phyloP scores from a whole-genome alignment of 2,888 invertebrate genomes.

The Diarsia rubi region DNA sequence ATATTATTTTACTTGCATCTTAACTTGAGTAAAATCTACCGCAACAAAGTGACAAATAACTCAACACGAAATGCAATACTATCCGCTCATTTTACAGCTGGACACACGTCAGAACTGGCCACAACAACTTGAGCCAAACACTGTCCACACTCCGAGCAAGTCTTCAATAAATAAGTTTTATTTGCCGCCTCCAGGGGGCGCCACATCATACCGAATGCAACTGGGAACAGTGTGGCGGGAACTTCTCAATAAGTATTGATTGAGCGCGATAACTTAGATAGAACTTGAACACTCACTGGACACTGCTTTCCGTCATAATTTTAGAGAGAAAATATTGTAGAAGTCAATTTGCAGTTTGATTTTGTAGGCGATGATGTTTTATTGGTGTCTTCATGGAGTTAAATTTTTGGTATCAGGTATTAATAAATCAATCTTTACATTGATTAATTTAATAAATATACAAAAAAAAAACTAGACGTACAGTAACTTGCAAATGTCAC shows the following conservation, averaged over 20 bases:
- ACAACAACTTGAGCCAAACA: slow-evolving; percentile 34
- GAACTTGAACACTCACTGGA: slow-evolving; percentile 63
- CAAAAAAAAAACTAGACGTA: no score
- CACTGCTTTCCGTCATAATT: slow-evolving; percentile 64
- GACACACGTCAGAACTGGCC: slow-evolving; percentile 44
- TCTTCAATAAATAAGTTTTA: slow-evolving; percentile 64
- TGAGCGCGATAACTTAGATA: slow-evolving; percentile 69
- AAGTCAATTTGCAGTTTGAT: slow-evolving; percentile 42
- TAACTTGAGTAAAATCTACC: background rate
- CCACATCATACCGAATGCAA: slow-evolving; percentile 62
- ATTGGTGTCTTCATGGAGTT: background rate
- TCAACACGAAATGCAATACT: slow-evolving; percentile 26
- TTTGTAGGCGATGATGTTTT: slow-evolving; percentile 19
- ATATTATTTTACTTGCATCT: background rate
- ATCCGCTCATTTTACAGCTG: slow-evolving; percentile 14
- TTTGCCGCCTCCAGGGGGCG: slow-evolving; percentile 46
- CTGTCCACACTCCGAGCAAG: slow-evolving; percentile 32
- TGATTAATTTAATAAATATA: no score
- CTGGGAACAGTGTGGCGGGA: slow-evolving; percentile 47
- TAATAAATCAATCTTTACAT: no score
- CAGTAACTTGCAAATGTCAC: background rate
- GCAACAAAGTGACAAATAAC: slow-evolving; percentile 5
- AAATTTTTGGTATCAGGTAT: background rate
- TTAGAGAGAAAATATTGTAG: slow-evolving; percentile 56
- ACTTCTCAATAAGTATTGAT: slow-evolving; percentile 76